Conservation (phyloP, 2,888 invertebrate species). For the Panopea generosa region DNA sequence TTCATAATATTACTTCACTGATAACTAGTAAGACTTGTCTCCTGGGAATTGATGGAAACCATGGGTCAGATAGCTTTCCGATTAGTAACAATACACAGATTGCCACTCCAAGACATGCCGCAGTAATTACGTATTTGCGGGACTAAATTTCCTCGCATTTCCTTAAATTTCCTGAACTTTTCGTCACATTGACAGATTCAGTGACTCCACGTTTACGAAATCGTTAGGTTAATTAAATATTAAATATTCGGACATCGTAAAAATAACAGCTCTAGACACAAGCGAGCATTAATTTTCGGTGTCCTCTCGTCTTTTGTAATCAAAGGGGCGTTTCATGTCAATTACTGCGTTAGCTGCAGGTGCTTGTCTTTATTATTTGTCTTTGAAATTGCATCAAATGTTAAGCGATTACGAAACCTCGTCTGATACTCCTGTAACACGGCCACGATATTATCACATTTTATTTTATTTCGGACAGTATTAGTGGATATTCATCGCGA, state of each 20-base stretch:
- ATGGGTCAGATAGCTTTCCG: constrained; percentile 30
- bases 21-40: constrained; percentile 32
- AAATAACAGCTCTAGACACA: not conserved
- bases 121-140: constrained; percentile 39
- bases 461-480: constrained; percentile 36
- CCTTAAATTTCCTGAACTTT: constrained; percentile 46
- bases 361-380: constrained; percentile 25
- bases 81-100: constrained; percentile 39
- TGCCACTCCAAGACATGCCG: constrained; percentile 6
- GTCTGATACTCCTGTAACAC: constrained; percentile 5
- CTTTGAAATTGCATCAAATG: constrained; percentile 20
- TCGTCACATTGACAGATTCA: constrained; percentile 33
- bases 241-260: constrained; percentile 31
- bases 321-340: constrained; percentile 50
- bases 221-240: constrained; percentile 38
- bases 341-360: constrained; percentile 46
- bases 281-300: not conserved
- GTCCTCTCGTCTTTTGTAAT: constrained; percentile 16
- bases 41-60: constrained; percentile 29
- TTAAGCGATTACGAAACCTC: constrained; percentile 23
- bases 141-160: constrained; percentile 46
- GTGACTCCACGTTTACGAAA: constrained; percentile 25
- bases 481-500: constrained; percentile 12
- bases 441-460: constrained; percentile 48
- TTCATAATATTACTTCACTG: constrained; percentile 50